phyloP scores from a whole-genome alignment of 2,888 invertebrate species.

The Clistopyga incitator region DNA sequence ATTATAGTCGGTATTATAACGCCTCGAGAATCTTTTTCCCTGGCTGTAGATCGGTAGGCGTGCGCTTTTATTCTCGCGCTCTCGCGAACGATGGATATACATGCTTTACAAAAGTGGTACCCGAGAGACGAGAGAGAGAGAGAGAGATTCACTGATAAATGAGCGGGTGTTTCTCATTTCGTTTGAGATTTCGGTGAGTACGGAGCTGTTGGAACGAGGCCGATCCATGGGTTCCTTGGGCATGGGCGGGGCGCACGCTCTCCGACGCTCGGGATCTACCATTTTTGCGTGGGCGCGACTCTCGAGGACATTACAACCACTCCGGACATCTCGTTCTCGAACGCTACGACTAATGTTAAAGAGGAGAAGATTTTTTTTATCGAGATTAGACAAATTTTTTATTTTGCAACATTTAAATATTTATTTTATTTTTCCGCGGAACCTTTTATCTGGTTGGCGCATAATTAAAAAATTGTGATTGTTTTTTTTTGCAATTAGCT shows the following conservation, averaged over 20 bases:
- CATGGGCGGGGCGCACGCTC: slow-evolving; percentile 76
- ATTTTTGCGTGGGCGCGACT: slow-evolving; percentile 65
- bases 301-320: slow-evolving; percentile 8
- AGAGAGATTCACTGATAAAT: slow-evolving; percentile 80
- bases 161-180: slow-evolving; percentile 80
- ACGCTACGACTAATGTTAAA: slow-evolving; percentile 31
- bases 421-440: too few relatives aligned
- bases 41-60: slow-evolving; percentile 75
- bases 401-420: too few relatives aligned
- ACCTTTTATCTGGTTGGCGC: neutral
- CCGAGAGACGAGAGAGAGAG: slow-evolving; percentile 36
- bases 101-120: slow-evolving; percentile 38
- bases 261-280: slow-evolving; percentile 46
- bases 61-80: slow-evolving; percentile 69
- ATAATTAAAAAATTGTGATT: too few relatives aligned
- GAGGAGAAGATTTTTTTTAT: neutral
- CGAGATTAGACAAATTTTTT: too few relatives aligned
- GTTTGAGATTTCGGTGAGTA: slow-evolving; percentile 73
- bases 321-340: slow-evolving; percentile 22
- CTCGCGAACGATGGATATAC: slow-evolving; percentile 25
- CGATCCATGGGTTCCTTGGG: slow-evolving; percentile 63
- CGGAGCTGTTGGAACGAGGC: slow-evolving; percentile 76
- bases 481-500: neutral
- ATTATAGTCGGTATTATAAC: slow-evolving; percentile 44
- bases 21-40: slow-evolving; percentile 39